phyloP scores from a whole-genome alignment of 2,888 invertebrate genomes.

The Mesochorus sp. region DNA sequence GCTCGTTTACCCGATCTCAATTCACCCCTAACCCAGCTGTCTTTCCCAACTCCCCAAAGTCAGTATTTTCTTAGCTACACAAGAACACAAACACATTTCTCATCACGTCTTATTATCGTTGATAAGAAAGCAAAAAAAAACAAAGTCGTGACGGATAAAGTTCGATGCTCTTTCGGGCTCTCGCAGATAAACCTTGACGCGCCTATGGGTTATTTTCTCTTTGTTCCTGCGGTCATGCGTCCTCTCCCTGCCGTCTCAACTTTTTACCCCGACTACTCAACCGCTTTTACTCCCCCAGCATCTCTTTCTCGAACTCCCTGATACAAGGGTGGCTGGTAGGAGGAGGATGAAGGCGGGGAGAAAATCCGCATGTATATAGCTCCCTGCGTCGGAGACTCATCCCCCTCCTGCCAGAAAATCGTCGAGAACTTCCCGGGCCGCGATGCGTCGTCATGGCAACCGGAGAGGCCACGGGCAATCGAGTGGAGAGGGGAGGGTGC shows the following conservation, averaged over 20 bases:
- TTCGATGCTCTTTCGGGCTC: background rate
- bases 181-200: no score
- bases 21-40: background rate
- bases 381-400: slow-evolving; percentile 36
- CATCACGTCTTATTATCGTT: slow-evolving; percentile 12
- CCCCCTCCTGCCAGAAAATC: slow-evolving; percentile 40
- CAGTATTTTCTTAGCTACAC: background rate
- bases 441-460: slow-evolving; percentile 77
- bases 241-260: background rate
- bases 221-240: slow-evolving; percentile 54
- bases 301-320: slow-evolving; percentile 37
- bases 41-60: background rate
- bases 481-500: slow-evolving; percentile 76
- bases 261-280: background rate
- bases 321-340: no score
- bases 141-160: slow-evolving; percentile 1
- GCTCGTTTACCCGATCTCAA: slow-evolving; percentile 40
- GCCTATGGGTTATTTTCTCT: slow-evolving; percentile 37
- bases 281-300: slow-evolving; percentile 12
- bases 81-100: background rate
- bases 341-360: no score
- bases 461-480: slow-evolving; percentile 76
- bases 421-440: slow-evolving; percentile 76
- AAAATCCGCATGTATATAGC: slow-evolving; percentile 30
- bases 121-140: slow-evolving; percentile 17